Percentiles rank a stretch among this genome's conserved stretches.
Evolutionary conservation across 2,888 invertebrate genomes (phyloP).

Genomic region (Aquatica leii): DNA sequence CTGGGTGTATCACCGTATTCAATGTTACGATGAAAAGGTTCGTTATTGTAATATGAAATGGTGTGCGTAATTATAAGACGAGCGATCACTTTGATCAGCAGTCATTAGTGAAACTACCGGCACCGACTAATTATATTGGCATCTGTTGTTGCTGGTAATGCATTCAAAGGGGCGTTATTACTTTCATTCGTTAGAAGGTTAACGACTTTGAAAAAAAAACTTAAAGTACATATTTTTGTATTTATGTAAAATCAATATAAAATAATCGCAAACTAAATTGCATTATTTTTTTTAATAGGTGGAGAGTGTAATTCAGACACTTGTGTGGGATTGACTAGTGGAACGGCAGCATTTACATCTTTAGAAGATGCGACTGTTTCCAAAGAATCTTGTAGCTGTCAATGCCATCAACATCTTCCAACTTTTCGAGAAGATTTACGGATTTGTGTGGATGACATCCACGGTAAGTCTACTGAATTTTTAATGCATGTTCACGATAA

Average conservation of each 20-base stretch:
- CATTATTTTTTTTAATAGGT: conserved; percentile 55
- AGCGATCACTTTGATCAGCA: conserved; percentile 18
- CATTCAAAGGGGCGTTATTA: conserved; percentile 11
- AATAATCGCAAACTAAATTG: conserved; percentile 6
- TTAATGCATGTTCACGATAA: no score
- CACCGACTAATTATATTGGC: conserved; percentile 11
- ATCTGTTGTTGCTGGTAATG: conserved; percentile 9
- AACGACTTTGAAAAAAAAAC: conserved; percentile 1
- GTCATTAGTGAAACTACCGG: conserved; percentile 18
- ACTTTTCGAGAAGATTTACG: conserved; percentile 85
- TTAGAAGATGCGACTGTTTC: conserved; percentile 49
- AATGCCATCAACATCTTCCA: conserved; percentile 77
- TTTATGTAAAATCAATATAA: no score
- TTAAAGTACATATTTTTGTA: no score
- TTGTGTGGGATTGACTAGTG: conserved; percentile 73
- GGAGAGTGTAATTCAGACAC: conserved; percentile 68
- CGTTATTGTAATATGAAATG: conserved; percentile 6
- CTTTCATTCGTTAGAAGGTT: conserved; percentile 6
- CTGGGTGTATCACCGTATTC: background rate
- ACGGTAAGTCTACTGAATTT: no score
- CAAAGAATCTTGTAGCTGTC: conserved; percentile 74
- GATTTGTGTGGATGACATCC: conserved; percentile 85
- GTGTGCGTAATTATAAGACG: conserved; percentile 9
- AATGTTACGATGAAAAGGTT: background rate
- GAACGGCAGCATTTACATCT: conserved; percentile 64